Evolutionary conservation across 2,113 vertebrate genomes (phyloP), one percentile per base, ranked within the genome.

Genomic region (Erythrocercus mccallii): DNA sequence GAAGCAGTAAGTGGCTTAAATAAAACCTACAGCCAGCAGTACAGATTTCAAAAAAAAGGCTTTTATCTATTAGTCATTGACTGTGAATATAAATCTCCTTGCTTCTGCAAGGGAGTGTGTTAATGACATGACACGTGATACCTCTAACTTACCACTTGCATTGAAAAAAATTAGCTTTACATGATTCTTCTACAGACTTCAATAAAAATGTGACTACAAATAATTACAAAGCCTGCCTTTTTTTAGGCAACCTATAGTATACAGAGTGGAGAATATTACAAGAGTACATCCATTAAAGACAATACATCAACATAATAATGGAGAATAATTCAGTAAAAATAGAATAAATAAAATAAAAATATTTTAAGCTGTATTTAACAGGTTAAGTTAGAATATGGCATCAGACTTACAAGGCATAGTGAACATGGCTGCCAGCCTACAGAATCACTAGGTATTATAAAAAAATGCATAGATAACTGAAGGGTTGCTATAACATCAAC

Each of bases 341-440:
- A 99, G 98, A 99, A 99, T 99, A 99, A 99, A 99, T 99, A 99
- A 99, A 99, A 99, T 99, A 99, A 99, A 99, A 98, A 99, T 99
- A 98, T 98, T 98, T 97, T 97, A 98, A 98, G 97, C 97, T 98
- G 98, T 98, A 98, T 98, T 98, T 98, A 98, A 97, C 97, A 97
- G 94, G 96, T 97, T 97, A 98, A 97, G 97, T 97, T 93, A 97
- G 97, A 98, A 98, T 97, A 98, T 95, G 94, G 94, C 97, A 95
- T 92, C 92, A 96, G 97, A 98, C 98, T 98, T 97, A 98, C 98
- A 97, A 98, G 98, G 98, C 98, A 96, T 97, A 90, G 97, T 96
- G 97, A 97, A 95, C 95, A 96, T 62, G 98, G 98, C 97, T 97
- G 97, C 96, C 81, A 62, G 94, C 94, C 98, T 98, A 96, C 96